These are phyloP conservation scores for Choloepus hoffmanni DNA, from an alignment of 2,113 vertebrate species.

Conservation along the genomic window DNA sequence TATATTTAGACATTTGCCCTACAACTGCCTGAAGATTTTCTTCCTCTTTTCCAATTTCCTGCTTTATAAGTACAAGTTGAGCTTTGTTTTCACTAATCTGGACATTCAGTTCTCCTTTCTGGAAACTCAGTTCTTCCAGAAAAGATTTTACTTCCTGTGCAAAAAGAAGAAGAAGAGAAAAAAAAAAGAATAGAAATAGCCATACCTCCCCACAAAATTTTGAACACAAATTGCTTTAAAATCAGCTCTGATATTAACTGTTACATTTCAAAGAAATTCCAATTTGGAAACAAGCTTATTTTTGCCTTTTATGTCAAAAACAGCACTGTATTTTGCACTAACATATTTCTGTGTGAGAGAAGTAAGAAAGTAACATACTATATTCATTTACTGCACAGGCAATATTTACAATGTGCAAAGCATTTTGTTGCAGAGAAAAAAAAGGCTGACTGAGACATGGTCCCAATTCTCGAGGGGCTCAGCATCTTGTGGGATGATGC, in stretches of 20 bases:
- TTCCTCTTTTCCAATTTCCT: constrained; percentile 87
- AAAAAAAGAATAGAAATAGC: not conserved
- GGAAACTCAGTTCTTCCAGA: constrained; percentile 87
- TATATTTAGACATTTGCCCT: constrained; percentile 87
- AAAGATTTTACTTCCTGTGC: constrained; percentile 88
- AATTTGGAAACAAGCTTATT: constrained; percentile 45
- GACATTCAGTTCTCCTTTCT: constrained; percentile 89
- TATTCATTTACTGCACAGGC: not conserved
- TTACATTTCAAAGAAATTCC: constrained; percentile 48
- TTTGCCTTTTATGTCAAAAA: constrained; percentile 47
- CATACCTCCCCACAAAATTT: not conserved
- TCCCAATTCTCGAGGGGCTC: not conserved
- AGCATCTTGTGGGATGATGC: not conserved
- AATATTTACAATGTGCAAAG: constrained; percentile 2
- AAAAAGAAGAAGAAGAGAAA: not conserved
- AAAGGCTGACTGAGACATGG: not conserved
- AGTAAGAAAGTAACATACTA: not conserved
- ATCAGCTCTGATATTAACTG: constrained; percentile 44
- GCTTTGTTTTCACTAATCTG: constrained; percentile 88
- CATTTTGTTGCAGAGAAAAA: not conserved
- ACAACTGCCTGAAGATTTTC: constrained; percentile 85
- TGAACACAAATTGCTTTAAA: constrained; percentile 53
- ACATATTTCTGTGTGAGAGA: not conserved
- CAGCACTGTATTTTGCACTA: constrained; percentile 12
- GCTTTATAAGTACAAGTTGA: constrained; percentile 85